Evolutionary conservation across 2,113 vertebrate genomes (phyloP), one percentile per base, ranked within the genome.

Genomic region (Holacanthus passer): DNA sequence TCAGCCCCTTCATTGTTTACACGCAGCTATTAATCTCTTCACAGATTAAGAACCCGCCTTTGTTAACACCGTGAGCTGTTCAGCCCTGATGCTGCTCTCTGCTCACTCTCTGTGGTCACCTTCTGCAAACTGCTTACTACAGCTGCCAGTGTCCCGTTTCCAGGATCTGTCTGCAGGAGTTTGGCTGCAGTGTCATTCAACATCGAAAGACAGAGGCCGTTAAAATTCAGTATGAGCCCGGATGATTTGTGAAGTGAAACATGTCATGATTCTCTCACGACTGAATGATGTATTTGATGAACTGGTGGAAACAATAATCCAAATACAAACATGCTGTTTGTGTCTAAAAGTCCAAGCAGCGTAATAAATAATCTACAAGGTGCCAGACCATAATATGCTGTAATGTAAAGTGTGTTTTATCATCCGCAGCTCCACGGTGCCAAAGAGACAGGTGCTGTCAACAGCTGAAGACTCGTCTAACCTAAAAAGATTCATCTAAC

Each of bases 91-190:
- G 47, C 47, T 74, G 70, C 55, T 58, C 1, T 70, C 5, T 66
- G 27, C 43, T 69, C 39, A 19, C 52, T 60, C 12, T 35, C 22
- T 71, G 32, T 77, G 74, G 31, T 86, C 86, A 87, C 69, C 73
- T 70, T 79, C 35, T 75, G 62, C 63, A 69, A 82, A 88, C 35
- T 64, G 85, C 81, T 63, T 50, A 72, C 72, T 73, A 10, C n/a
- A 80, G 86, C 78, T 45, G 65, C 13, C 70, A 20, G 77, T 70
- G 63, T 90, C 76, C 29, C 53, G 35, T 89, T 91, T 88, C 85
- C 58, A 63, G 8, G 43, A 8, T 65, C 35, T 41, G 35, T 13
- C 64, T 58, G 32, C 79, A 70, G 50, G 6, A n/a, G 14, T 3
- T 52, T 16, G 32, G 62, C 31, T 84, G 66, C 65, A 81, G n/a